Base-by-base conservation (phyloP, 2,113 vertebrate species). In the Labeo catla region DNA sequence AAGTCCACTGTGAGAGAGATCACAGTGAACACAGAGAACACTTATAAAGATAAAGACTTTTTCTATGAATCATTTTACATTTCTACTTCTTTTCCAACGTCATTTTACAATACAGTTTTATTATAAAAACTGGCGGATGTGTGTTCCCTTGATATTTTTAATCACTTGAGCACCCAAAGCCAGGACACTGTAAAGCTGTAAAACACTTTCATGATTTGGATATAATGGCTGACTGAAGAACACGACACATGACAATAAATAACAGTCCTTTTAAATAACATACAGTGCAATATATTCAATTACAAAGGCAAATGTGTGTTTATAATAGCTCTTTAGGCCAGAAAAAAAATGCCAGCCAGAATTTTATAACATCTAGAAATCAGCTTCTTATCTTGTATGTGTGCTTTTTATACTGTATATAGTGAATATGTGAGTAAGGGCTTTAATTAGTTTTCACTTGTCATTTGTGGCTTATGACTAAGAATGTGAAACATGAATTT, bases 1-100 rank as follows among this genome's bases (percentile, higher is more conserved):
- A 59, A 83, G 81, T 83, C 34, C 81, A 83, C 49, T 45, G 34
- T 57, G 11, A 43, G 50, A 15, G 10, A 43, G 50, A 83, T 73
- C 81, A 23, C 73, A 28, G 28, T 23, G 28, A 28, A n/a, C n/a
- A n/a, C n/a, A 28, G 28, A 28, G 28, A 70, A 45, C 5, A 70
- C 65, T 23, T 21, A 45, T 57, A 57, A 73, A 54, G 49, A 59
- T 70, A 54, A 65, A 57, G 66, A 23, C 12, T 34, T 43, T 61
- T 1, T 10, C 36, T 34, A n/a, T 12, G 0, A 72, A 43, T 6
- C 47, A 47, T 52, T 68, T 83, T 8, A 68, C 23, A 66, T 9
- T 65, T 49, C 45, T 4, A 80, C 1, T 16, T 21, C 36, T 43
- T 43, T 57, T 57, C 23, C 23, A 54, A 16, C 1, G 0, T 49